Conservation (phyloP, 2,113 vertebrate species). For the Nothobranchius kuhntae region DNA sequence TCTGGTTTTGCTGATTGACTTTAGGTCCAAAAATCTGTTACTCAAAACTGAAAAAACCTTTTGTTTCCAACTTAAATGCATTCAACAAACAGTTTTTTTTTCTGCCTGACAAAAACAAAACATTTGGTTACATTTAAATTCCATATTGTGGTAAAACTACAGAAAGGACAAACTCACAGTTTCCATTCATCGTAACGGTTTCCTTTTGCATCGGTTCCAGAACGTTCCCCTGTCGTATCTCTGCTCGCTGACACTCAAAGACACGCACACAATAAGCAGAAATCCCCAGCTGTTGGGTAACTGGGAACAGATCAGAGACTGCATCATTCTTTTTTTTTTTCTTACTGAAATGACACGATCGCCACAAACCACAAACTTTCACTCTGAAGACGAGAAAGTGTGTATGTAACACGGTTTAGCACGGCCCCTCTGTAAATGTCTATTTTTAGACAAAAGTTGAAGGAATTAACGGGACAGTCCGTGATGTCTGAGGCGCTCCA, state of each 20-base stretch:
- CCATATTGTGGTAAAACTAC: too few relatives aligned
- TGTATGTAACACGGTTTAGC: conserved; percentile 16
- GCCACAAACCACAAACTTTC: conserved; percentile 65
- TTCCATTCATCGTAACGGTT: conserved; percentile 19
- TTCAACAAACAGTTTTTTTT: neutral
- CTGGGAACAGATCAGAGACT: conserved; percentile 40
- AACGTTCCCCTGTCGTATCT: conserved; percentile 24
- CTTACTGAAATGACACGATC: conserved; percentile 57
- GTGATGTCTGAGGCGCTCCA: conserved; percentile 60
- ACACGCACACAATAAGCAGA: conserved; percentile 14
- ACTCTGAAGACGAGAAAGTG: conserved; percentile 61
- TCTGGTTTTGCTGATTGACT: conserved; percentile 30
- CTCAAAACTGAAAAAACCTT: too few relatives aligned
- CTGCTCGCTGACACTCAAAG: conserved; percentile 8
- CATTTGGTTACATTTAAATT: too few relatives aligned
- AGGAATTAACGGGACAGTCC: conserved; percentile 50
- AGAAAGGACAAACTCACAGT: neutral
- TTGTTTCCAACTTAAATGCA: neutral
- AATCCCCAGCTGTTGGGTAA: conserved; percentile 55
- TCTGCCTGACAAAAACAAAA: neutral
- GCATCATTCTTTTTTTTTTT: conserved; percentile 40
- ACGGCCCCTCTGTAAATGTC: conserved; percentile 11
- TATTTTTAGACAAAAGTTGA: conserved; percentile 27
- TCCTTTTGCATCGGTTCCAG: conserved; percentile 16
- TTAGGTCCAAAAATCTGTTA: conserved; percentile 6